Evolutionary conservation across 2,888 invertebrate species (phyloP), one percentile per base, ranked within the genome.

Genomic region (Aphrophora alni): DNA sequence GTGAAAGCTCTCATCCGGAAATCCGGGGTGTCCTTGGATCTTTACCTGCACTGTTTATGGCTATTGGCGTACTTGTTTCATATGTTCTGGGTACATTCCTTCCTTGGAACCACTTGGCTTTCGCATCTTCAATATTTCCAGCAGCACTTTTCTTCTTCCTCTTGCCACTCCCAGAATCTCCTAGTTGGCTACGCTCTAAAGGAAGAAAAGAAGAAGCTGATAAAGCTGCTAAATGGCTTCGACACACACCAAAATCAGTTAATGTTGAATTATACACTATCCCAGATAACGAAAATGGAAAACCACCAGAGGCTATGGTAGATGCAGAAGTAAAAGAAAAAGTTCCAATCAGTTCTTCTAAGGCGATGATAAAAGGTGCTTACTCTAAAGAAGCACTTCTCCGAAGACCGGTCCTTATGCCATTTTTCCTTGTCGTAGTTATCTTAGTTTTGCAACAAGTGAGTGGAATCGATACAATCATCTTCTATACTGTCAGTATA

Each of bases 11-110:
- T 8, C 91, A 92, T 78, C 91, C 92, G 0, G 90, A 91, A 83
- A 90, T 92, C 78, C 90, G 93, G 17, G 93, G 93, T 0, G 88
- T 91, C 12, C 87, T 93, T 25, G 93, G 93, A 0, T 91, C 93
- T 0, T 88, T 93, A 74, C 92, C 92, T 0, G 91, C 93, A n/a
- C 88, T 93, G 21, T 91, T 91, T 77, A 91, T 93, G 89, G 92
- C 92, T 0, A 84, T 92, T 17, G 93, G 93, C 0, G 92, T 93
- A 82, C 88, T 93, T 21, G 84, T 91, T 28, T 90, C 91, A 0
- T 93, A 93, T 85, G 82, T 90, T 5, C 88, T 91, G 3, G 93
- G 93, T 14, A 89, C 90, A 83, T 89, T 89, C 88, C 87, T 92
- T 0, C 88, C 89, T 77, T 93, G 93, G 93, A 88, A 90, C 83